Evolutionary conservation across 2,888 invertebrate genomes (phyloP).

Genomic region (Octonoba sinensis): DNA sequence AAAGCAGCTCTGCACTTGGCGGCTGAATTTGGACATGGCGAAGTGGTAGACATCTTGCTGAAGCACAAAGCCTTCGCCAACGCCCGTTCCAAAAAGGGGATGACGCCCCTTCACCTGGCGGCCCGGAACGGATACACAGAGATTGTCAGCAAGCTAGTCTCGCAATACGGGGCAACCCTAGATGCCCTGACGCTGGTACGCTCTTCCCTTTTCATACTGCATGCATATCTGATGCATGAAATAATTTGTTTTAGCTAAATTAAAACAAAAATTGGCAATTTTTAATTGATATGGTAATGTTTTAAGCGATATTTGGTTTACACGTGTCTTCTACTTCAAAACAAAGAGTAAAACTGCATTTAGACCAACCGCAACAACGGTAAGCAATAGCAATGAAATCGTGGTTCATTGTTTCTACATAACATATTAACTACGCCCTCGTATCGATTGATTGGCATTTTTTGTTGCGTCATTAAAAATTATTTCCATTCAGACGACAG

Average conservation of each 20-base stretch:
- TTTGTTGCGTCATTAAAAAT: too few relatives aligned
- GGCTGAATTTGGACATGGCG: conserved; percentile 85
- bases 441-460: too few relatives aligned
- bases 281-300: too few relatives aligned
- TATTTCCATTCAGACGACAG: too few relatives aligned
- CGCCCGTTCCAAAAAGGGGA: conserved; percentile 91
- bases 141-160: conserved; percentile 88
- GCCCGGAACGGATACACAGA: conserved; percentile 96
- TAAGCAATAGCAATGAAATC: too few relatives aligned
- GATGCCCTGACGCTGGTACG: conserved; percentile 89
- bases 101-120: conserved; percentile 96
- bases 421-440: too few relatives aligned
- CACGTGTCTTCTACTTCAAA: too few relatives aligned
- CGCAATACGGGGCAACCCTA: conserved; percentile 94
- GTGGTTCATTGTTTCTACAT: too few relatives aligned
- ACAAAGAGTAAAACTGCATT: too few relatives aligned
- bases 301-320: too few relatives aligned
- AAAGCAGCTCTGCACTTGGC: conserved; percentile 95
- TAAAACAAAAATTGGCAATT: too few relatives aligned
- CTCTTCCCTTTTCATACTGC: not conserved
- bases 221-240: not conserved
- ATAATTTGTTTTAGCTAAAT: not conserved
- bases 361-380: too few relatives aligned
- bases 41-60: conserved; percentile 79
- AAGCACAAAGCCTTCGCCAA: conserved; percentile 98